Percentiles rank a stretch among this genome's conserved stretches.
Conservation (phyloP, 2,113 vertebrate species). For the Notarius lentiginosus region DNA sequence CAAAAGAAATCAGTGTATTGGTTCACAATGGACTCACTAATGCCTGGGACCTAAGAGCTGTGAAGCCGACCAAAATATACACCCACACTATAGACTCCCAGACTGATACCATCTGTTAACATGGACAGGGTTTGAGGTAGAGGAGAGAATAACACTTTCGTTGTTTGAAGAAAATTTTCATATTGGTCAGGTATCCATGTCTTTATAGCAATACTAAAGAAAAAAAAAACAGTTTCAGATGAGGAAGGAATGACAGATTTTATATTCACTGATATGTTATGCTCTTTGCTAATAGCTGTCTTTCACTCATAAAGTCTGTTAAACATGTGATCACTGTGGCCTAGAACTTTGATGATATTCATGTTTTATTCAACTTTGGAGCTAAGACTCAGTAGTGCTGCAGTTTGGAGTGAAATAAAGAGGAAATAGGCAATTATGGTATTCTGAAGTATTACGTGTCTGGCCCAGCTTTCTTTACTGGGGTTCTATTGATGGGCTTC, state of each 20-base stretch:
- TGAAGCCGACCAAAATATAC: conserved; percentile 33
- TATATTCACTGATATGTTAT: not conserved
- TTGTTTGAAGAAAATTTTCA: not conserved
- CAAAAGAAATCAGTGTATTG: conserved; percentile 33
- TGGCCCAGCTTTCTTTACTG: not conserved
- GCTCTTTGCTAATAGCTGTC: conserved; percentile 13
- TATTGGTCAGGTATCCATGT: not conserved
- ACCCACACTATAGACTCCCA: conserved; percentile 47
- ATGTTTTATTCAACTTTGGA: conserved; percentile 21
- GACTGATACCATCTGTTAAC: conserved; percentile 49
- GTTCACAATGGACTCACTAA: conserved; percentile 27
- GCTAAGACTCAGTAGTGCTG: not conserved
- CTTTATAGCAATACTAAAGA: not conserved
- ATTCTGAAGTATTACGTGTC: not conserved
- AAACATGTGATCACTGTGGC: conserved; percentile 3
- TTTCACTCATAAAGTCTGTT: not conserved
- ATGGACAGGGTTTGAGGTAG: not conserved
- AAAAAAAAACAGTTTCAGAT: not conserved
- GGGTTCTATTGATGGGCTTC: not conserved
- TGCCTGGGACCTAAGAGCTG: conserved; percentile 14
- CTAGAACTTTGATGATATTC: not conserved
- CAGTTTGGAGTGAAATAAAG: not conserved
- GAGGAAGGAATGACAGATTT: not conserved
- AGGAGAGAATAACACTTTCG: not conserved
- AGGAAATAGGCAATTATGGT: not conserved